Base-by-base conservation (phyloP, 1,140 invertebrate genomes). In the Diploscapter pachys region DNA sequence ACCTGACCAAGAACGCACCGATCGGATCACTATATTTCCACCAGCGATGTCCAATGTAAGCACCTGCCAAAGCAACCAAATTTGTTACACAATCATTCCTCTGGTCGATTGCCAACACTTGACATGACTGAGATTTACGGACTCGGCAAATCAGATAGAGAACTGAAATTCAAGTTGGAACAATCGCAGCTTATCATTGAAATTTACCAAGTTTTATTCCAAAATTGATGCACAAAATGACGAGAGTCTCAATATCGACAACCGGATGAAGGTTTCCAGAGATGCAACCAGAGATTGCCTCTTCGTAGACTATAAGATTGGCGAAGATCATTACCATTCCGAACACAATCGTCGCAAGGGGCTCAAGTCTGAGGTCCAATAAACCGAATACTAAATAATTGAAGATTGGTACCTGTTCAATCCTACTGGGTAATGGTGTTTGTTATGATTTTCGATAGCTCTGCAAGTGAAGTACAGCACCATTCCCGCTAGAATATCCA, bases 71-170 rank as follows among this genome's bases (percentile, higher is more conserved):
- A 11, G 81, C 81, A 31, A 79, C 80, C 31, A 75, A 57, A 61
- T 82, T 82, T 49, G 80, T 80, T 8, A 78, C 9, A 51, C 78
- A 71, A 54, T 82, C 81, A 52, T 82, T 82, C 8, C 80, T 63
- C 63, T 82, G 81, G 76, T 82, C 81, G 54, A 73, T 73, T 8
- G 80, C 73, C n/a, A 82, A 67, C 9, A 80, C 68, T 4, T 71
- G n/a, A 31, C 61, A 76, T 4, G 75, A 59, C 5, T 63, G 62
- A 52, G 77, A 76, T n/a, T 71, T 72, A 50, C 73, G 66, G 50
- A 57, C 61, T n/a, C 73, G 31, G 69, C 77, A 78, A 31, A 78
- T 56, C 54, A 78, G 4, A 61, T 65, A 77, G 31, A 78, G 76
- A 13, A 78, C 50, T 2, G 31, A 31, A 31, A 31, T 31, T 31